A percentile compares a stretch with the other conserved stretches of the same genome.
Evolutionary conservation across 2,113 vertebrate genomes (phyloP).

Genomic region (Oncorhynchus masou): DNA sequence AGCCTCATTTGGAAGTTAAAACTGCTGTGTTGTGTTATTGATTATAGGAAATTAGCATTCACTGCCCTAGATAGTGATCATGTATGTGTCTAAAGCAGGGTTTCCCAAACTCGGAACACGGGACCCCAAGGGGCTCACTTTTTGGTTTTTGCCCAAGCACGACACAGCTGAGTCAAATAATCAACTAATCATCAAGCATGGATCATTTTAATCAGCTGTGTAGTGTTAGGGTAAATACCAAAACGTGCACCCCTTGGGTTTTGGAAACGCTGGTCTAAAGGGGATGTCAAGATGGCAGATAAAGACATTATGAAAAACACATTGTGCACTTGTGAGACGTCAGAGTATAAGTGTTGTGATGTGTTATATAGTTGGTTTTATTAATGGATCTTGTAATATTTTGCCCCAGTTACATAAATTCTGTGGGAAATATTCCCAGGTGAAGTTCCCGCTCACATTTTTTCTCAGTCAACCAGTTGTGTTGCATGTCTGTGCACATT

Average conservation of each 20-base stretch:
- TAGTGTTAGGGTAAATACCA: too few species aligned
- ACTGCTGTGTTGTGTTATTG: slow-evolving; percentile 10
- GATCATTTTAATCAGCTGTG: too few species aligned
- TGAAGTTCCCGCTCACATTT: slow-evolving; percentile 22
- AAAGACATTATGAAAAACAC: not conserved
- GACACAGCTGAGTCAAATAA: too few species aligned
- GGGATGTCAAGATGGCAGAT: slow-evolving; percentile 1
- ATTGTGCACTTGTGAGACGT: not conserved
- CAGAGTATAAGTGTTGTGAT: not conserved
- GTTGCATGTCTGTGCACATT: slow-evolving; percentile 38
- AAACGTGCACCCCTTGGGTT: too few species aligned
- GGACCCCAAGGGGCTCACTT: too few species aligned
- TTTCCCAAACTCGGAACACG: too few species aligned
- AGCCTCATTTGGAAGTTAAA: slow-evolving; percentile 33
- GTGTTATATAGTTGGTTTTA: not conserved
- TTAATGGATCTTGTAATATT: not conserved
- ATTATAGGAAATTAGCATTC: slow-evolving; percentile 3
- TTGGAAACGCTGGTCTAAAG: not conserved
- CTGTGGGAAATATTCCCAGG: slow-evolving; percentile 23
- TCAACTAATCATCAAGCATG: too few species aligned
- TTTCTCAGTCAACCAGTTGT: slow-evolving; percentile 2
- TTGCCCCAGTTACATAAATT: not conserved
- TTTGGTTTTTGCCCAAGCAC: too few species aligned
- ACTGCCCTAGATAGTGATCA: slow-evolving; percentile 1
- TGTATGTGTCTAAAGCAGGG: not conserved